Evolutionary conservation across 2,113 vertebrate genomes (phyloP), one percentile per base, ranked within the genome.

Genomic region (Hoplias malabaricus): DNA sequence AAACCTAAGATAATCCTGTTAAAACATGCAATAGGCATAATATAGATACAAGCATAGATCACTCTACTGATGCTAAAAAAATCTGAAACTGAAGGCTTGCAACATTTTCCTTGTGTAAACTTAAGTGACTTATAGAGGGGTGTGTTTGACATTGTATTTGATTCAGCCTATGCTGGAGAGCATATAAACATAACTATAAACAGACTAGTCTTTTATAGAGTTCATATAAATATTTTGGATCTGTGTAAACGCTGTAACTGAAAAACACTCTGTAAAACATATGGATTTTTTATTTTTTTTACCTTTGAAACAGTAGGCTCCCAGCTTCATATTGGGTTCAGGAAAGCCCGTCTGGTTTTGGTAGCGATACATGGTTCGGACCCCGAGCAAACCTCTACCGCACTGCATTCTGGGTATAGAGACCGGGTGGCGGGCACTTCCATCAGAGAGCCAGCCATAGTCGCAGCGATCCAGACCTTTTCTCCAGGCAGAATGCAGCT

Each of bases 271-370:
- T 33, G 12, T 70, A 78, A 11, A 53, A 23, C 11, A 54, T 65
- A 75, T 21, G 23, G 36, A 53, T 27, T 29, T 23, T 46, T 59
- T 33, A 59, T 42, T 23, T 7, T 77, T 76, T 88, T 93, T 96
- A 99, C 98, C 93, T 96, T 93, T 94, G 62, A 94, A 96, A 89
- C 98, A 99, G 92, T 96, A 99, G 83, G 95, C 97, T 90, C 96
- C 96, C 81, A 97, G 95, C 90, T 93, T 96, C 85, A 69, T 94
- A 63, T 89, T 90, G 81, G 94, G 92, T 75, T 90, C 80, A 80
- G 97, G 98, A 84, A 98, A 99, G 86, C 95, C 94, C 42, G 97
- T 98, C 83, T 98, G 97, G 91, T 99, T 98, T 88, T 88, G 92
- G 92, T 93, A 95, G 84, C 94, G 95, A 87, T 98, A 99, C 93